phyloP scores from a whole-genome alignment of 2,888 invertebrate genomes.

The Eremobia ochroleuca region DNA sequence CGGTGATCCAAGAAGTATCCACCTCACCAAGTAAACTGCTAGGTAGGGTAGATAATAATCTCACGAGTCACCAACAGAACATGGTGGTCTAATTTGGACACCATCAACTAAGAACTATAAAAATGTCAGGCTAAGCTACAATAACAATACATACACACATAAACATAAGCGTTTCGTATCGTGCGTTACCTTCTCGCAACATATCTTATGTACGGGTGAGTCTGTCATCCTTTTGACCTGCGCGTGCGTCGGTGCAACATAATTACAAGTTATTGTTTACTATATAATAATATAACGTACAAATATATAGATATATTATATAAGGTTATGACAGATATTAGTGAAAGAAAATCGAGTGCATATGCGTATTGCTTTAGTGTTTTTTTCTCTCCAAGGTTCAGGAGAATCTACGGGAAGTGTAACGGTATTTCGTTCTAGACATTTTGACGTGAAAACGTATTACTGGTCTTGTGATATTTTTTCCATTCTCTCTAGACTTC shows the following conservation, averaged over 20 bases:
- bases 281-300: constrained; percentile 8
- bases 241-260: constrained; percentile 77
- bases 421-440: not conserved
- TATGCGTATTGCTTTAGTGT: not conserved
- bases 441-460: not conserved
- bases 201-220: constrained; percentile 89
- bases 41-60: not conserved
- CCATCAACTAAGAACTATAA: constrained; percentile 4
- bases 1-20: not conserved
- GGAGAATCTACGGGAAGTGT: not conserved
- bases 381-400: not conserved
- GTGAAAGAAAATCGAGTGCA: constrained; percentile 12
- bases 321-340: not conserved
- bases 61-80: too few species aligned
- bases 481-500: not conserved
- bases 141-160: constrained; percentile 34
- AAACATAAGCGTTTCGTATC: constrained; percentile 41
- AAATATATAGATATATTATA: not conserved
- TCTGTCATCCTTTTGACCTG: constrained; percentile 82
- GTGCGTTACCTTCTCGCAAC: constrained; percentile 91
- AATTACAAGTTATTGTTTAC: constrained; percentile 58
- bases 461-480: not conserved
- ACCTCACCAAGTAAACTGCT: not conserved
- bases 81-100: not conserved
- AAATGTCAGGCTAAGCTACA: not conserved